Evolutionary conservation across 2,888 invertebrate species (phyloP), one percentile per base, ranked within the genome.

Genomic region (Cyrtodaria siliqua): DNA sequence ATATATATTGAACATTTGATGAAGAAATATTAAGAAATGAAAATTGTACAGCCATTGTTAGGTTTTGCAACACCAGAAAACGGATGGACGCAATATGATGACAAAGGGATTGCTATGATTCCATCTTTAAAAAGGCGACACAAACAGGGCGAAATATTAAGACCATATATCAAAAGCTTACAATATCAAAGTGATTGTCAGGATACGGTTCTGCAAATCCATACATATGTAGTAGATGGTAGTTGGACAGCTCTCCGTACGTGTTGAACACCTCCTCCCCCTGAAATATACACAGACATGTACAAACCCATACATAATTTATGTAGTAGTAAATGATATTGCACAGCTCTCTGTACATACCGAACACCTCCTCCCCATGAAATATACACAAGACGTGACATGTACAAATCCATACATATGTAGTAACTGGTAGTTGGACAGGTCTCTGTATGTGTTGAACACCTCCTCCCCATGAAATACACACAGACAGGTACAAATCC

Each of bases 281-380:
- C 92, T 92, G 82, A 14, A 75, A 70, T 20, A 57, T 18, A 63
- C 33, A 67, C 12, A n/a, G n/a, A n/a, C n/a, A n/a, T n/a, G n/a
- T 16, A 92, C 86, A 85, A 92, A 93, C 8, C 93, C 93, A 71
- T 93, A 93, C 92, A 92, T 93, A 63, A n/a, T n/a, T n/a, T n/a
- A n/a, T n/a, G n/a, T n/a, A 92, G 92, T 52, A 93, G 78, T 9
- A 93, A 83, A 52, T 92, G 90, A 49, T 81, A 77, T 93, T 93
- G 40, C 91, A 83, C 26, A 92, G 81, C 55, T 91, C 85, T 20
- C 93, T 93, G 74, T 93, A 93, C 6, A 92, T 92, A 84, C 93
- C 93, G 82, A 84, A 93, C 4, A 93, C 86, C 75, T 93, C 93
- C 66, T 92, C 92, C 20, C 91, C 92, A 92, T 92, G 82, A 14